phyloP scores from a whole-genome alignment of 2,113 vertebrate genomes.

The Peromyscus californicus region DNA sequence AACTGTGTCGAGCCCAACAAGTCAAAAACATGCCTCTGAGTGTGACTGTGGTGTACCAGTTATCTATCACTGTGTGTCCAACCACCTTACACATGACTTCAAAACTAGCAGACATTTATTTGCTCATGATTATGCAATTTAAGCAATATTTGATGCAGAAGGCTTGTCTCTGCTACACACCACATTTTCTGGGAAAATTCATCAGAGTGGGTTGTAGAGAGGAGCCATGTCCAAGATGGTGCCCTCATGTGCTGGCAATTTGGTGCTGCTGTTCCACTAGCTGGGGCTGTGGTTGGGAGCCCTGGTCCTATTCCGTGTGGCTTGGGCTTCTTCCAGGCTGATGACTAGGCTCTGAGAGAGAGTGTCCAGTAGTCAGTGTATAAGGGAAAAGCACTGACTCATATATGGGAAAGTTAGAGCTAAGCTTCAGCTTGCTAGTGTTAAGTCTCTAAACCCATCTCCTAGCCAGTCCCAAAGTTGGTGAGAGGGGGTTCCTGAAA shows the following conservation, averaged over 20 bases:
- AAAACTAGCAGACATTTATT: slow-evolving; percentile 8
- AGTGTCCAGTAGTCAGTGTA: background rate
- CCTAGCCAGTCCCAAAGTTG: background rate
- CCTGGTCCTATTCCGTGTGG: background rate
- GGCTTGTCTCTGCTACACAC: background rate
- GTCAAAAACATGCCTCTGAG: background rate
- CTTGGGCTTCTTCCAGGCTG: background rate
- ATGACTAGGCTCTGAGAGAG: background rate
- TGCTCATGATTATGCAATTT: background rate
- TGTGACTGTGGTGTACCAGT: background rate
- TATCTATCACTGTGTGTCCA: background rate
- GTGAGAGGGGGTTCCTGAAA: background rate
- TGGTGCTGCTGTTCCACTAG: background rate
- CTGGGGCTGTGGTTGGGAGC: background rate
- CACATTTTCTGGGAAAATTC: background rate
- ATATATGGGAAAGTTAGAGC: background rate
- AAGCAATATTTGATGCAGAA: slow-evolving; percentile 20
- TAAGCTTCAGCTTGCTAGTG: background rate
- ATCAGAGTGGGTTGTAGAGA: background rate
- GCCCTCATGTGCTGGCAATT: background rate
- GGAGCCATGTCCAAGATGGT: slow-evolving; percentile 12
- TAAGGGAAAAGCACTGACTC: background rate
- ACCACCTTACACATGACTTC: background rate
- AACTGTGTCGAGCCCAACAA: background rate
- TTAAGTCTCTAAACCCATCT: background rate